Evolutionary conservation across 2,888 invertebrate genomes (phyloP).

Genomic region (Sarcophaga subvicina): DNA sequence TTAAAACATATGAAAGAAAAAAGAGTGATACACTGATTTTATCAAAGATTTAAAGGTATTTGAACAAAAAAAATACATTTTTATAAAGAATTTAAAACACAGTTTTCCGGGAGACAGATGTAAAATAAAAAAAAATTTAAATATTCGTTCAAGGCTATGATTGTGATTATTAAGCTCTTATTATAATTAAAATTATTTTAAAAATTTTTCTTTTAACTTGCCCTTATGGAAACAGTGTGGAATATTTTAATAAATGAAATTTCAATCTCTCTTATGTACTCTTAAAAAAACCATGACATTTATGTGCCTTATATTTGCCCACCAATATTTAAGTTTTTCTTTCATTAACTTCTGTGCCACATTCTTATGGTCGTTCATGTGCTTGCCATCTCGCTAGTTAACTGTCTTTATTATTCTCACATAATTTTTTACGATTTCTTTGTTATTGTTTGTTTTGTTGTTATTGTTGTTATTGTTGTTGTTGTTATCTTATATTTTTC

Average conservation of each 20-base stretch:
- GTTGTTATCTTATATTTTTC: neutral
- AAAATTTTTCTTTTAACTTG: neutral
- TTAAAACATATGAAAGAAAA: no score
- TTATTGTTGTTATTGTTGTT: neutral
- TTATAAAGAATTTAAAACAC: no score
- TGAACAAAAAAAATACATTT: neutral
- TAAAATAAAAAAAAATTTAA: no score
- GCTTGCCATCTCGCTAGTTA: neutral
- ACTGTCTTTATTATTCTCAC: slow-evolving; percentile 15
- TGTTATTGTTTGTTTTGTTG: neutral
- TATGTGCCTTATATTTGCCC: neutral
- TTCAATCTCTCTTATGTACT: neutral
- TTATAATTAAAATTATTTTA: no score
- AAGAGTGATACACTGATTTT: neutral
- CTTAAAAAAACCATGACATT: neutral
- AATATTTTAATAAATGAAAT: neutral
- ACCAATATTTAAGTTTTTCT: neutral
- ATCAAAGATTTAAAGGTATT: neutral
- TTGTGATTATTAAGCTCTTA: no score
- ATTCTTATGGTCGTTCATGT: neutral
- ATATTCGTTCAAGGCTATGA: no score
- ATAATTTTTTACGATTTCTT: slow-evolving; percentile 21
- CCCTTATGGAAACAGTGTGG: neutral
- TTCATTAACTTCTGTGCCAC: neutral
- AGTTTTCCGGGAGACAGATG: no score